phyloP scores from a whole-genome alignment of 2,888 invertebrate species.

The Oscheius myriophilus region DNA sequence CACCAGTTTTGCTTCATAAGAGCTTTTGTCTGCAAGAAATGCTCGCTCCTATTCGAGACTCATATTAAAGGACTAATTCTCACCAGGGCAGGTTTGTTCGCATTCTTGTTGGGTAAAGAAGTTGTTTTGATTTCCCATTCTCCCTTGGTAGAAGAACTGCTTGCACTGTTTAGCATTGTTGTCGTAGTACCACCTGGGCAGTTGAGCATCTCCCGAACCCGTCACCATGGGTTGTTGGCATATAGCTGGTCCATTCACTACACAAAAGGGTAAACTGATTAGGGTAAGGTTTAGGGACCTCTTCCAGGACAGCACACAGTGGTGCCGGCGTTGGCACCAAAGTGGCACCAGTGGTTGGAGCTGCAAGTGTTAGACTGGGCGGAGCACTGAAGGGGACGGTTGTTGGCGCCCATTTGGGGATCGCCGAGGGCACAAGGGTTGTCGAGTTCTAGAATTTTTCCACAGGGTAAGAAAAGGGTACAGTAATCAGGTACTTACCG shows the following conservation, averaged over 20 bases:
- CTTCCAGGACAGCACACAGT: conserved; percentile 70
- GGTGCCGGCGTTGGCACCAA: conserved; percentile 66
- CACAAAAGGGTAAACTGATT: conserved; percentile 20
- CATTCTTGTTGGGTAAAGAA: conserved; percentile 65
- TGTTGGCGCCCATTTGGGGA: conserved; percentile 58
- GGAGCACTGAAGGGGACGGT: conserved; percentile 59
- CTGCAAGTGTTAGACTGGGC: conserved; percentile 51
- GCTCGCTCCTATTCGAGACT: no score
- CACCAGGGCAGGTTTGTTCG: conserved; percentile 58
- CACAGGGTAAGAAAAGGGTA: conserved; percentile 5
- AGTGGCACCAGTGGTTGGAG: conserved; percentile 66
- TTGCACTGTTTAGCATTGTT: conserved; percentile 56
- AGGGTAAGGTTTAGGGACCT: conserved; percentile 39
- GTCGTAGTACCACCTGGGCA: conserved; percentile 64
- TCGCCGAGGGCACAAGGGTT: conserved; percentile 68
- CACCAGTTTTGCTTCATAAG: neutral
- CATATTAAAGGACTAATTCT: neutral
- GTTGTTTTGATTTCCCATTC: conserved; percentile 65
- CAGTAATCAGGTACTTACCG: conserved; percentile 46
- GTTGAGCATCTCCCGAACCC: conserved; percentile 57
- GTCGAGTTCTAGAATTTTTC: conserved; percentile 57
- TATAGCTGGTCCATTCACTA: conserved; percentile 48
- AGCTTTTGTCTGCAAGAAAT: neutral
- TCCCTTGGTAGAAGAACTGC: conserved; percentile 64
- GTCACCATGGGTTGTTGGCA: conserved; percentile 61